Percentiles rank a stretch among this genome's conserved stretches.
phyloP scores from a whole-genome alignment of 2,888 invertebrate species.

The Sminthurinus aureus region DNA sequence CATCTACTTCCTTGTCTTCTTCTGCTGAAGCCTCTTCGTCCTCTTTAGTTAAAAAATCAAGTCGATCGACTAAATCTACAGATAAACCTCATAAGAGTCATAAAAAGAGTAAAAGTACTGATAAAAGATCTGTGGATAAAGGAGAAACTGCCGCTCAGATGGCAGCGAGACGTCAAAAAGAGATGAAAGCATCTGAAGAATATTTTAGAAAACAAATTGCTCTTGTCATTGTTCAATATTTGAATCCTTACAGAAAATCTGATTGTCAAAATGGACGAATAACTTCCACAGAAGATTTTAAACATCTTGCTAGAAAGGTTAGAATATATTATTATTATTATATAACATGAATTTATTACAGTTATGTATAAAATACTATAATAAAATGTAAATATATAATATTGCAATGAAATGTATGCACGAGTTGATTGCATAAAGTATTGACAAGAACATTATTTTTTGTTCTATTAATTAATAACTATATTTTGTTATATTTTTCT shows the following conservation, averaged over 20 bases:
- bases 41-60: slow-evolving; percentile 1
- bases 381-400: no score
- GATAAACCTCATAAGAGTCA: slow-evolving; percentile 32
- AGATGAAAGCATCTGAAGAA: slow-evolving; percentile 65
- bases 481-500: slow-evolving; percentile 32
- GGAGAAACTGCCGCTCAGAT: neutral
- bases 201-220: slow-evolving; percentile 77
- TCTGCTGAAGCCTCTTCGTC: neutral
- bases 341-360: neutral
- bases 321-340: slow-evolving; percentile 49
- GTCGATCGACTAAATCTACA: neutral
- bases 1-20: slow-evolving; percentile 5
- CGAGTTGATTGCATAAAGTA: neutral
- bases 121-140: slow-evolving; percentile 14
- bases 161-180: slow-evolving; percentile 29
- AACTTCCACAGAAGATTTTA: slow-evolving; percentile 88
- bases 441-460: slow-evolving; percentile 14
- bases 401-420: no score
- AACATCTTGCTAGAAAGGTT: slow-evolving; percentile 92
- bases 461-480: neutral
- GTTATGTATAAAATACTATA: no score
- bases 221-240: slow-evolving; percentile 81
- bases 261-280: slow-evolving; percentile 87
- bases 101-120: slow-evolving; percentile 41
- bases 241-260: slow-evolving; percentile 86